A percentile compares a stretch with the other conserved stretches of the same genome.
phyloP scores from a whole-genome alignment of 1,140 invertebrate species.

The Drosophila ironensis region DNA sequence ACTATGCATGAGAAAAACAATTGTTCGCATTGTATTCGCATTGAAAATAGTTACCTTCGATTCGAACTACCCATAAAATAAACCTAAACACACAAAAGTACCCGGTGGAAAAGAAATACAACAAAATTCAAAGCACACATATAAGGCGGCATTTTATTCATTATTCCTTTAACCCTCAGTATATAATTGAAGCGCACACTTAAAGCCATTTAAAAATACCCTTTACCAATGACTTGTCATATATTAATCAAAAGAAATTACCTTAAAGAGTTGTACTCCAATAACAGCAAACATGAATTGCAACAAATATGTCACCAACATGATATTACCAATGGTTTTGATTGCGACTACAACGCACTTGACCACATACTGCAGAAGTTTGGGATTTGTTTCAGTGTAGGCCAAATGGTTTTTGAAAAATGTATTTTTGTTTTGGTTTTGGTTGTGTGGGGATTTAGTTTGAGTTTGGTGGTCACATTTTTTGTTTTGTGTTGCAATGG shows the following conservation, averaged over 20 bases:
- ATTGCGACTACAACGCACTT: constrained; percentile 99
- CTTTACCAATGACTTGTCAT: constrained; percentile 49
- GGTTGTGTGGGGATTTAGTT: constrained; percentile 18
- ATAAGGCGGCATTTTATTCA: constrained; percentile 40
- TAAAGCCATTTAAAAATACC: constrained; percentile 65
- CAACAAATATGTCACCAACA: constrained; percentile 99
- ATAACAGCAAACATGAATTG: constrained; percentile 99
- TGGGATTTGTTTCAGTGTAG: constrained; percentile 47
- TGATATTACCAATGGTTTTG: constrained; percentile 99
- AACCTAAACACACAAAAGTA: constrained; percentile 24
- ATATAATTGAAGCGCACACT: constrained; percentile 61
- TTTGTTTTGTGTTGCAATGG: constrained; percentile 50
- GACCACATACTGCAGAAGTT: constrained; percentile 93
- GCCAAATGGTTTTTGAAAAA: constrained; percentile 27
- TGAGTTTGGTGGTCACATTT: constrained; percentile 55
- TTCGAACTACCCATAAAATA: constrained; percentile 4
- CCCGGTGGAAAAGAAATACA: constrained; percentile 27
- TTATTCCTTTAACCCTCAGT: constrained; percentile 18
- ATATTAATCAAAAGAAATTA: constrained; percentile 84
- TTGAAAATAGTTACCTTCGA: constrained; percentile 27
- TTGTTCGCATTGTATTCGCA: constrained; percentile 4
- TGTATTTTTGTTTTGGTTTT: constrained; percentile 5
- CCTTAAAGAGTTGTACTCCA: constrained; percentile 99
- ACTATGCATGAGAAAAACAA: too few relatives aligned
- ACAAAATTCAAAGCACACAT: constrained; percentile 65